Percentiles rank a stretch among this genome's conserved stretches.
Conservation (phyloP, 1,140 invertebrate genomes). For the Aleiodes sp. region DNA sequence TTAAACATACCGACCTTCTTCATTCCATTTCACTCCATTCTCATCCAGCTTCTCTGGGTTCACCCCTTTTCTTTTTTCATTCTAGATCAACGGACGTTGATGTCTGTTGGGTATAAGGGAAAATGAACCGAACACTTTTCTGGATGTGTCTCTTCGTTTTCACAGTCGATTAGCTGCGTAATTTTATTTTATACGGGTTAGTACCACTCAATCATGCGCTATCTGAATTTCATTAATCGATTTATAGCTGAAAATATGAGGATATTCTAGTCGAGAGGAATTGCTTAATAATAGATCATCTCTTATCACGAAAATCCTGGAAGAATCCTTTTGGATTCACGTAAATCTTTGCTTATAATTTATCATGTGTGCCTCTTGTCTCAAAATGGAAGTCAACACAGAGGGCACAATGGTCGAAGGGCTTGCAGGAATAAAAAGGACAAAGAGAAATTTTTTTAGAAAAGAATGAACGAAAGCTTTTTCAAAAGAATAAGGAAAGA, state of each 20-base stretch:
- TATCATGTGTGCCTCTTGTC: constrained; percentile 26
- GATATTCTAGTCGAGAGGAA: too few relatives aligned
- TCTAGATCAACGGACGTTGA: neutral
- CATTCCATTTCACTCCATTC: constrained; percentile 29
- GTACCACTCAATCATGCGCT: too few relatives aligned
- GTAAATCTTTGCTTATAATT: neutral
- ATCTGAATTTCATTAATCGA: too few relatives aligned
- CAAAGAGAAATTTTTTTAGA: constrained; percentile 19
- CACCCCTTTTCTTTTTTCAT: constrained; percentile 39
- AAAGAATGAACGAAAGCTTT: constrained; percentile 35
- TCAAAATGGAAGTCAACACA: constrained; percentile 12
- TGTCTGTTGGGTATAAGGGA: neutral
- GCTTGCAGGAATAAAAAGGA: neutral
- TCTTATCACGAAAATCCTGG: neutral
- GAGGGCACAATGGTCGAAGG: constrained; percentile 1
- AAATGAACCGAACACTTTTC: too few relatives aligned
- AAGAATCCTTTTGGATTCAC: constrained; percentile 45
- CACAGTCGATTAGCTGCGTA: too few relatives aligned
- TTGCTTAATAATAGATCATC: neutral
- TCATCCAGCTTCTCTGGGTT: constrained; percentile 37
- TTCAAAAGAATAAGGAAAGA: constrained; percentile 21
- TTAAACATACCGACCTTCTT: constrained; percentile 50
- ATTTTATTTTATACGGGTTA: too few relatives aligned
- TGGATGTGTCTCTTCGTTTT: too few relatives aligned
- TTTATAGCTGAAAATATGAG: too few relatives aligned